phyloP scores from a whole-genome alignment of 2,888 invertebrate species.

The Leptopilina syphax region DNA sequence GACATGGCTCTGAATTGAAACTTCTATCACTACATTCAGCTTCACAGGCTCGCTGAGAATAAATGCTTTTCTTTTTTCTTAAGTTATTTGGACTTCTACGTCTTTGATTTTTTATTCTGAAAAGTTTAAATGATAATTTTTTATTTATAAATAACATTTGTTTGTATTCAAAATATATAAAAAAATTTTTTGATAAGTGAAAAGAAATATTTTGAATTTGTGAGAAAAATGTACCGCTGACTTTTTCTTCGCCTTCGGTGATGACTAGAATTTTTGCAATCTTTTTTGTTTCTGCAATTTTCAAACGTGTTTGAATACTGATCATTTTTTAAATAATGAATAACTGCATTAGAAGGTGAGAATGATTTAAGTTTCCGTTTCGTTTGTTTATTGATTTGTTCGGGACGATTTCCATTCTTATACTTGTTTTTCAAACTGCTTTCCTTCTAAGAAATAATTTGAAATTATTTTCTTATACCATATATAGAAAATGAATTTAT shows the following conservation, averaged over 20 bases:
- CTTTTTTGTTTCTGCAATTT: not conserved
- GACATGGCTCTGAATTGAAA: not conserved
- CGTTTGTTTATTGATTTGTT: not conserved
- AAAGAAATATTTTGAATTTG: too few relatives aligned
- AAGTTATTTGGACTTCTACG: not conserved
- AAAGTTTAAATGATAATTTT: not conserved
- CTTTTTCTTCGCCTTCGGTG: not conserved
- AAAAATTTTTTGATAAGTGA: too few relatives aligned
- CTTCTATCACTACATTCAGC: not conserved
- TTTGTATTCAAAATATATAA: too few relatives aligned
- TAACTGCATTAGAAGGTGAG: not conserved
- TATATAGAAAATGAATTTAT: not conserved
- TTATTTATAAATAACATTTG: too few relatives aligned
- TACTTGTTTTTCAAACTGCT: not conserved
- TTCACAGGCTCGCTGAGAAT: not conserved
- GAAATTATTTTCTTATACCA: not conserved
- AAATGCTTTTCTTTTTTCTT: not conserved
- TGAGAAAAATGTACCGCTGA: not conserved
- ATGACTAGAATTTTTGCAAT: not conserved
- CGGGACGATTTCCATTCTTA: not conserved
- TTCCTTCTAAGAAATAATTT: not conserved
- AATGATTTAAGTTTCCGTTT: not conserved
- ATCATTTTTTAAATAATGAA: constrained; percentile 12
- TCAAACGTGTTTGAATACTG: not conserved
- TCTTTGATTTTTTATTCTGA: not conserved